Base-by-base conservation (phyloP, 1,140 invertebrate species). In the Araneus ventricosus region DNA sequence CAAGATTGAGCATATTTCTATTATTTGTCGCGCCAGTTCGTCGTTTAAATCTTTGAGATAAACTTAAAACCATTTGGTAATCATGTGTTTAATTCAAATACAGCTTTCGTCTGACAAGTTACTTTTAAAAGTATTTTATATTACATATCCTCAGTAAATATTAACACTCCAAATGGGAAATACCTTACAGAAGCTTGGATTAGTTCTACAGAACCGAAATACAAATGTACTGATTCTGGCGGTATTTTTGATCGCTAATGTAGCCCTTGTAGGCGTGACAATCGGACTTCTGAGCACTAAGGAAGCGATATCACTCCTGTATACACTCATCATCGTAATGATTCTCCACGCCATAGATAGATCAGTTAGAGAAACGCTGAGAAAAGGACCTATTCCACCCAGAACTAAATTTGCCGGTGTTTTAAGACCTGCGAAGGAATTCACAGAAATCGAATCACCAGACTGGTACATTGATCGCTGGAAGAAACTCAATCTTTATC, bases 381-480 rank as follows among this genome's bases (percentile, higher is more conserved):
- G 34, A 34, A 37, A 17, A 14, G 5, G 27, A 7, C 30, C 8
- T 20, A 34, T 34, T 10, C 8, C 30, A 37, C 30, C 17, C 5
- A 75, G 34, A 20, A 7, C 7, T 5, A 30, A 27, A 37, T 10
- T 75, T 4, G 27, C 27, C 0, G 10, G 17, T 10, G 17, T 27
- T 34, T 20, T 75, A 34, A 67, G 61, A 67, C 24, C 30, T 34
- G 67, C 20, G 4, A 30, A 14, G 17, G 27, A 34, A 30, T 34
- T 30, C 30, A 22, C 17, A 34, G 67, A 75, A 22, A 4, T 30
- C 10, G 34, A 75, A 30, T 37, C 8, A 10, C 20, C 67, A 27
- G 63, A 87, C 63, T 22, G 63, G 30, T 87, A 37, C 59, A 63
- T 87, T 10, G 85, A 87, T 30, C 52, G 57, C 10, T 87, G 85